Base-by-base conservation (phyloP, 2,113 vertebrate genomes). In the Siphamia tubifer region DNA sequence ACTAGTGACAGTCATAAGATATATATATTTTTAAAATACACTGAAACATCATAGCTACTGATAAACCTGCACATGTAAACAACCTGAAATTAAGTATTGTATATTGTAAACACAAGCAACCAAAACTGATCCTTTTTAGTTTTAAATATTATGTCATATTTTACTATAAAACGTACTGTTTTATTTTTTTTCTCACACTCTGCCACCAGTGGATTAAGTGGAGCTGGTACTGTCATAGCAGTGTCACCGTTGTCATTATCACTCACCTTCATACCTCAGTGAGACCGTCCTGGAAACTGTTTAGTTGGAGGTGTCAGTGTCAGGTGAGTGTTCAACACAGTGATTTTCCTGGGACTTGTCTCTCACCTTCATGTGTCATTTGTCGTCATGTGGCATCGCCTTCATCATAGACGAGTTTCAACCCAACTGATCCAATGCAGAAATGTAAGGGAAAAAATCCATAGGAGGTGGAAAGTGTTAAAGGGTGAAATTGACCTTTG, bases 361-460 rank as follows among this genome's bases (percentile, higher is more conserved):
- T 76, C 61, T 68, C 70, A 60, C 67, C 44, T 75, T 74, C 38
- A 25, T 56, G 43, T 68, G 40, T 49, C 58, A 76, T 77, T 78
- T 66, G 32, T 77, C 80, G 49, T 43, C 38, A 52, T 16, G 10
- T 8, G 0, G 21, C 12, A 47, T 7, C 2, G 0, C 39, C 52
- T 47, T 56, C 31, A 1, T 35, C 39, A 20, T 6, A 40, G 15
- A 60, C 6, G 55, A 23, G 45, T 34, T 40, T 56, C 45, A 44
- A 63, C 21, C 35, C 13, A 6, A 13, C 19, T 32, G 77, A 27
- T 38, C n/a, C 11, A 32, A 45, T n/a, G n/a, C 13, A 44, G 54
- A 64, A 24, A 30, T 12, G 15, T 24, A 38, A 78, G 53, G 43
- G 25, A 72, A 77, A 68, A 73, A 77, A 65, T 65, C 40, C 38